Evolutionary conservation across 2,888 invertebrate genomes (phyloP).

Genomic region (Xanthostigma xanthostigma): DNA sequence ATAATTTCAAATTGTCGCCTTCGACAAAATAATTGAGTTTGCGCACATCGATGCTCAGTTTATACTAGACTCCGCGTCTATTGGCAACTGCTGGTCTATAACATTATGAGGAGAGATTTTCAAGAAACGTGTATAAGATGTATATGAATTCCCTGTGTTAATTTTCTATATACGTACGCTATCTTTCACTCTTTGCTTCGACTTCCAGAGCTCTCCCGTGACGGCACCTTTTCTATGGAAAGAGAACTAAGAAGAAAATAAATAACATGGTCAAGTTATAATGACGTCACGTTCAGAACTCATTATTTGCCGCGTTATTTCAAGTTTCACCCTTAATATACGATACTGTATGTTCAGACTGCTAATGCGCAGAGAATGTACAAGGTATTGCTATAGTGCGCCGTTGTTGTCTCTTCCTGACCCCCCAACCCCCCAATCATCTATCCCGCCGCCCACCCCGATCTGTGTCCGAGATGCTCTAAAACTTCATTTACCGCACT

Average conservation of each 20-base stretch:
- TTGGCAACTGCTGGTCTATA: no score
- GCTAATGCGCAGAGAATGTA: constrained; percentile 20
- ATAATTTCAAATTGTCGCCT: no score
- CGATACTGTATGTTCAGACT: constrained; percentile 23
- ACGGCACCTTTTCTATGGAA: constrained; percentile 26
- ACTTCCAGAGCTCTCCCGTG: constrained; percentile 16
- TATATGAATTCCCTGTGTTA: constrained; percentile 20
- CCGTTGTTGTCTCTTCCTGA: no score
- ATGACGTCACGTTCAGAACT: constrained; percentile 35
- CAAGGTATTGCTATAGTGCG: no score
- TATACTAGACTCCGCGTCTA: no score
- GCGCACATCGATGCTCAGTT: no score
- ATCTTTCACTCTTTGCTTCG: no score
- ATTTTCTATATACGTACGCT: constrained; percentile 12
- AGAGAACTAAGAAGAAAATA: constrained; percentile 30
- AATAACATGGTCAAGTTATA: constrained; percentile 32
- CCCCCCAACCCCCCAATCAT: background rate
- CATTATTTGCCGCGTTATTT: constrained; percentile 32
- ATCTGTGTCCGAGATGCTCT: background rate
- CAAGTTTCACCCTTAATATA: constrained; percentile 31
- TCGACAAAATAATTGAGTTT: no score
- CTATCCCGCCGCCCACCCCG: constrained; percentile 1
- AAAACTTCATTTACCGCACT: no score
- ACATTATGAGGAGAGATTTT: no score
- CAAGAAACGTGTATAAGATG: no score